Conservation (phyloP, 2,113 vertebrate genomes). For the Neolamprologus tretocephalus region DNA sequence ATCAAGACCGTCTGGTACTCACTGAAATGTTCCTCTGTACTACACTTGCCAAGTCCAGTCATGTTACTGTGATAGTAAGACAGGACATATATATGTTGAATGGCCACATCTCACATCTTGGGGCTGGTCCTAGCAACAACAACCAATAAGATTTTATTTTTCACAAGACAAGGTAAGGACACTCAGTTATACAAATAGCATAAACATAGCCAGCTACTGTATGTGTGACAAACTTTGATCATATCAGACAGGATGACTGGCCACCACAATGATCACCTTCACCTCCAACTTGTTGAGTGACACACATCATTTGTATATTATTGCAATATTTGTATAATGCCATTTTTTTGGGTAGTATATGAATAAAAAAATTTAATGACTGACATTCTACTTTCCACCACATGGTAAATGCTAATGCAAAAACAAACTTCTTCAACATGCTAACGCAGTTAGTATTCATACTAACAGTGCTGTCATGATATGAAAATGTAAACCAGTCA, state of each 20-base stretch:
- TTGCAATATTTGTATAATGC: not conserved
- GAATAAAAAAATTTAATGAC: not conserved
- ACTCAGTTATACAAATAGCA: not conserved
- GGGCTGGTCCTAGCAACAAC: not conserved
- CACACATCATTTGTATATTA: not conserved
- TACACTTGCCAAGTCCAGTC: not conserved
- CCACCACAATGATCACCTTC: not conserved
- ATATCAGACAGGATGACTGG: not conserved
- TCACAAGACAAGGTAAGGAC: not conserved
- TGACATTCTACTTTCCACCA: not conserved
- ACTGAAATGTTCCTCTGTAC: not conserved
- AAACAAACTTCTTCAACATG: not conserved
- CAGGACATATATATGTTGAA: not conserved
- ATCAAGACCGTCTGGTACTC: not conserved
- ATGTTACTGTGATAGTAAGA: not conserved
- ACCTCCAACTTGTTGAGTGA: not conserved
- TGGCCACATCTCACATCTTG: not conserved
- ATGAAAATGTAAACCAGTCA: not conserved
- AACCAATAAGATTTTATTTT: not conserved
- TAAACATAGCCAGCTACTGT: not conserved
- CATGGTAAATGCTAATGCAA: not conserved
- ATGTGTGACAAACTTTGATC: not conserved
- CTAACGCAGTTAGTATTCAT: not conserved
- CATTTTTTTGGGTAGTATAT: not conserved
- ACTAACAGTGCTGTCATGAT: not conserved